Percentiles rank a stretch among this genome's conserved stretches.
These are phyloP conservation scores for Cyclophora punctaria DNA, from an alignment of 2,888 invertebrate species.

Conservation along the genomic window DNA sequence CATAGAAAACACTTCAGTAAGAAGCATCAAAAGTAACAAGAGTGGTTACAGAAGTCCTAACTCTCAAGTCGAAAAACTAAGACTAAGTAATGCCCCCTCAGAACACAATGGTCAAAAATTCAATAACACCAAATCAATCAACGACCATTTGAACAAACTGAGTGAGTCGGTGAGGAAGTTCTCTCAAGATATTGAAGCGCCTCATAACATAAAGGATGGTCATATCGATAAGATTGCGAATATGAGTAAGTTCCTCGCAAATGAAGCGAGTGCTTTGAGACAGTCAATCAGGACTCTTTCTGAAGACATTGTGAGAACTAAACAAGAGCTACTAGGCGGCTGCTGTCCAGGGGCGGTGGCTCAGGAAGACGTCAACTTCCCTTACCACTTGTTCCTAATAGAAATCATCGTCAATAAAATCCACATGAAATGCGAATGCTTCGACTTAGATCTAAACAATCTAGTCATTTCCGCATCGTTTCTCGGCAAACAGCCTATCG, in stretches of 20 bases:
- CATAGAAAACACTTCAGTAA: no score
- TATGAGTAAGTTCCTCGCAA: constrained; percentile 57
- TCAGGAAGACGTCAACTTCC: constrained; percentile 49
- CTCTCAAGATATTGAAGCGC: constrained; percentile 24
- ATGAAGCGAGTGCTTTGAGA: constrained; percentile 58
- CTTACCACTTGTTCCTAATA: constrained; percentile 61
- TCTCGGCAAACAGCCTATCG: constrained; percentile 56
- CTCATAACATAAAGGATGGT: constrained; percentile 30
- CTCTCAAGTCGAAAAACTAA: not conserved
- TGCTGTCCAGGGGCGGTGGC: constrained; percentile 6
- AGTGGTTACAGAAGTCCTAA: not conserved
- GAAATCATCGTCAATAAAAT: constrained; percentile 66
- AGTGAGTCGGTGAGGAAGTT: constrained; percentile 36
- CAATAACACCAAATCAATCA: constrained; percentile 30
- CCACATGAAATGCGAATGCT: constrained; percentile 68
- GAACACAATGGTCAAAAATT: not conserved
- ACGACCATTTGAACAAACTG: constrained; percentile 38
- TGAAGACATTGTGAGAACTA: constrained; percentile 48
- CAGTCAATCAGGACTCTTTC: constrained; percentile 54
- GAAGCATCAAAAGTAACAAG: no score
- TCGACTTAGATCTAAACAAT: constrained; percentile 58
- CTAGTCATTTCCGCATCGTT: constrained; percentile 57
- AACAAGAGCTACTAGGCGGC: constrained; percentile 33
- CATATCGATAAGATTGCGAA: constrained; percentile 57
- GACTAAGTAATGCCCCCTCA: not conserved